Percentiles rank a stretch among this genome's conserved stretches.
Conservation (phyloP, 2,888 invertebrate genomes). For the Acronicta aceris region DNA sequence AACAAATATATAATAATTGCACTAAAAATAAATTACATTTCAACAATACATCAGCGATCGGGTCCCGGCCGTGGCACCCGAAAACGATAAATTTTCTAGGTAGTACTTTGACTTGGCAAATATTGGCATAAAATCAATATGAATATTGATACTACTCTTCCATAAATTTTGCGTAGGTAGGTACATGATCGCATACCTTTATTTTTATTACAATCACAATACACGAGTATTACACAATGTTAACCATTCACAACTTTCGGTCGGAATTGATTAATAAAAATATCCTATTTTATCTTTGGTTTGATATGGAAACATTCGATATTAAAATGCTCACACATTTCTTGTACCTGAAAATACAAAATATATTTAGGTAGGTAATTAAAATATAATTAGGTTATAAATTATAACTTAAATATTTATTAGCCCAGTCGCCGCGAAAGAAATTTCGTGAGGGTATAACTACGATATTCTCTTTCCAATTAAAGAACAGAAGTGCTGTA, state of each 20-base stretch:
- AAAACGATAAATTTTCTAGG: too few species aligned
- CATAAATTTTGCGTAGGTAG: slow-evolving; percentile 2
- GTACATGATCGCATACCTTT: slow-evolving; percentile 41
- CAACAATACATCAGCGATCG: neutral
- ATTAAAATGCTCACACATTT: slow-evolving; percentile 98
- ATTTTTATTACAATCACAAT: slow-evolving; percentile 39
- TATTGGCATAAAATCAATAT: neutral
- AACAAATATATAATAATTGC: too few species aligned
- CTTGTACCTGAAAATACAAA: slow-evolving; percentile 92
- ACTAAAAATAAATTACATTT: neutral
- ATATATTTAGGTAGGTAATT: too few species aligned
- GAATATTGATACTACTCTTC: slow-evolving; percentile 6
- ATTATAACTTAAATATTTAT: too few species aligned
- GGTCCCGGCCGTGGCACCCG: too few species aligned
- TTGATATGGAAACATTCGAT: slow-evolving; percentile 94
- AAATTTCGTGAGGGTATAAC: too few species aligned
- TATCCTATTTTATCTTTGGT: slow-evolving; percentile 78
- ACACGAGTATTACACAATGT: slow-evolving; percentile 38
- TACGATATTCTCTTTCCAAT: too few species aligned
- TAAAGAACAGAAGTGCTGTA: too few species aligned
- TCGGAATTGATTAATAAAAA: slow-evolving; percentile 47
- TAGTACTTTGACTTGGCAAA: neutral
- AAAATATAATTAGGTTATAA: too few species aligned
- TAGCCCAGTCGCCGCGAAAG: too few species aligned
- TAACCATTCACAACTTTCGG: slow-evolving; percentile 39